Conservation (phyloP, 1,140 invertebrate genomes). For the Drosophila kepulauana region DNA sequence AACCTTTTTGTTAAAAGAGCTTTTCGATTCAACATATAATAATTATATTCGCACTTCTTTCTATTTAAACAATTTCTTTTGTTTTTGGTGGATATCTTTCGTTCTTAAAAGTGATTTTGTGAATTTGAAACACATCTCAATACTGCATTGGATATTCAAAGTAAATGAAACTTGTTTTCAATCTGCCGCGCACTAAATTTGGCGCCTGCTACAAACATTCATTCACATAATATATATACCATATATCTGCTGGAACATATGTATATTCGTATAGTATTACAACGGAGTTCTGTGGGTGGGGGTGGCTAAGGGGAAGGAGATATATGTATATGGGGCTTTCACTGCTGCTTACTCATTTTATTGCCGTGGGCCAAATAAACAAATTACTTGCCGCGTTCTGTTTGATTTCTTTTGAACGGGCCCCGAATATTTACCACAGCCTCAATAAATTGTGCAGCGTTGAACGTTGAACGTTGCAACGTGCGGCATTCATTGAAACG, state of each 20-base stretch:
- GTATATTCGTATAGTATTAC: background rate
- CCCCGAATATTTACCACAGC: constrained; percentile 81
- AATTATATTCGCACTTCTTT: too few species aligned
- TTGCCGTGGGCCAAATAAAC: constrained; percentile 76
- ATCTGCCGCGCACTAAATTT: background rate
- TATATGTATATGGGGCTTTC: constrained; percentile 27
- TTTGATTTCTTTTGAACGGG: constrained; percentile 83
- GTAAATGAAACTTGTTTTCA: too few species aligned
- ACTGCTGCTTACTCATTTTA: constrained; percentile 62
- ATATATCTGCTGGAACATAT: background rate
- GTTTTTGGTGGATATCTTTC: too few species aligned
- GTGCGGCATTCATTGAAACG: constrained; percentile 73
- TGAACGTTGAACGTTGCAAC: constrained; percentile 4
- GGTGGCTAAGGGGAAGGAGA: constrained; percentile 1
- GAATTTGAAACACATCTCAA: too few species aligned
- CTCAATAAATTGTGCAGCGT: constrained; percentile 81
- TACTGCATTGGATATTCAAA: too few species aligned
- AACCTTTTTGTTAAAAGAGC: too few species aligned
- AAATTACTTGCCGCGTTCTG: constrained; percentile 72
- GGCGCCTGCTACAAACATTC: background rate
- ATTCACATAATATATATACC: background rate
- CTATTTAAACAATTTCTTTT: too few species aligned
- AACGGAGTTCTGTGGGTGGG: background rate
- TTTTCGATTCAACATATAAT: too few species aligned
- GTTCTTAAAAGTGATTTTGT: too few species aligned